Conservation (phyloP, 35 echinoderm and acorn worm species). For the Anneissia japonica region DNA sequence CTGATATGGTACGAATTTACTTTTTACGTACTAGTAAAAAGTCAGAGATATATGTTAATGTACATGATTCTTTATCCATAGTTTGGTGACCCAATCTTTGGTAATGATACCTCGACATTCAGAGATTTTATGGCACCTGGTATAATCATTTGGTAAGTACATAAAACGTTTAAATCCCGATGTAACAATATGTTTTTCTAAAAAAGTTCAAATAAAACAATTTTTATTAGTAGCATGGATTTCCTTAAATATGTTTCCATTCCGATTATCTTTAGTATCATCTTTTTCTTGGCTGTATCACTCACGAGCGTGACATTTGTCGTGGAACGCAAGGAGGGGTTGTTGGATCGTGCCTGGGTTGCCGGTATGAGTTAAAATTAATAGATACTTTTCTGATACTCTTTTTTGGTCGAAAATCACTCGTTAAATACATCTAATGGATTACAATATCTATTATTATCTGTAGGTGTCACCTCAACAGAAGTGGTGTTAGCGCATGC, state of each 20-base stretch:
- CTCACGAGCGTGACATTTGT: slow-evolving; percentile 80
- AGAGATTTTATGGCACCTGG: slow-evolving; percentile 89
- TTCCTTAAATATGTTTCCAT: not conserved
- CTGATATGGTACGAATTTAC: too few species aligned
- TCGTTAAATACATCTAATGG: too few species aligned
- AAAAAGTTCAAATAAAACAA: too few species aligned
- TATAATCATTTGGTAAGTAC: slow-evolving; percentile 78
- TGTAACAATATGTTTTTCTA: too few species aligned
- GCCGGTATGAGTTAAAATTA: too few species aligned
- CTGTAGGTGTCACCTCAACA: slow-evolving; percentile 65
- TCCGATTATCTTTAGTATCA: slow-evolving; percentile 45
- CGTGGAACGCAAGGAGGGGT: slow-evolving; percentile 89
- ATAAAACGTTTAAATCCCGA: too few species aligned
- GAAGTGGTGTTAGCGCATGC: slow-evolving; percentile 79
- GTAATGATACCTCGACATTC: slow-evolving; percentile 39
- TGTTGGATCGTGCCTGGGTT: slow-evolving; percentile 86
- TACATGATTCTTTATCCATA: too few species aligned
- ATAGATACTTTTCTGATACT: too few species aligned
- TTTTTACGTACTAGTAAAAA: too few species aligned
- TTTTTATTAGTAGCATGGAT: too few species aligned
- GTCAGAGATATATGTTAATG: too few species aligned
- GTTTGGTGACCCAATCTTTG: slow-evolving; percentile 83
- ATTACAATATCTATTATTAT: not conserved
- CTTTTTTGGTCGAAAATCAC: too few species aligned
- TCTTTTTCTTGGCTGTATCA: slow-evolving; percentile 85